phyloP scores from a whole-genome alignment of 2,113 vertebrate genomes.

The Carassius carassius region DNA sequence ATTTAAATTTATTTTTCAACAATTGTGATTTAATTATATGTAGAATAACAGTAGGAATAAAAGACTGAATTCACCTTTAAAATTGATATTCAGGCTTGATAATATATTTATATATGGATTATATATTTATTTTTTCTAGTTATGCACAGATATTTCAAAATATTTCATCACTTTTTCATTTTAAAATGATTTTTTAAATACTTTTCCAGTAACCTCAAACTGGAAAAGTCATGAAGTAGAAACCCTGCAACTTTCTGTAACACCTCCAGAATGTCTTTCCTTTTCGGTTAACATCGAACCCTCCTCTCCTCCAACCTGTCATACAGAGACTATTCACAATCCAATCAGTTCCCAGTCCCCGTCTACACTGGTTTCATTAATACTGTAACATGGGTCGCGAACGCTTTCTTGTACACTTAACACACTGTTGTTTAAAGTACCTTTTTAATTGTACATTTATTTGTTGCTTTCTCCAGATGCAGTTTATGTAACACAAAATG shows the following conservation, averaged over 20 bases:
- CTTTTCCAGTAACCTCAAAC: neutral
- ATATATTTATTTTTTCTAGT: neutral
- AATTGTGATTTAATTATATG: neutral
- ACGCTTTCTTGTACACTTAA: neutral
- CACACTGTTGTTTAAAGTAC: neutral
- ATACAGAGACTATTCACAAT: neutral
- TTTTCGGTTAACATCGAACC: neutral
- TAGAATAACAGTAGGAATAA: neutral
- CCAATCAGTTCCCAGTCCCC: neutral
- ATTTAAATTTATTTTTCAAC: neutral
- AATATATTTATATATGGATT: neutral
- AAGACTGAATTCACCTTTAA: neutral
- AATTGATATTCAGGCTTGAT: neutral
- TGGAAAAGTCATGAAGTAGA: neutral
- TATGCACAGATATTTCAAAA: neutral
- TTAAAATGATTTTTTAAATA: neutral
- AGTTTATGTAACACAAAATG: constrained; percentile 95
- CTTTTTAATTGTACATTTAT: neutral
- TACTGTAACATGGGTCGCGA: neutral
- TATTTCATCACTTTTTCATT: neutral
- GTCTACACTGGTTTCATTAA: neutral
- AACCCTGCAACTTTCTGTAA: neutral
- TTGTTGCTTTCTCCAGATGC: constrained; percentile 80
- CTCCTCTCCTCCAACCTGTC: neutral
- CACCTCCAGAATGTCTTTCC: neutral